A percentile compares a stretch with the other conserved stretches of the same genome.
phyloP scores from a whole-genome alignment of 2,113 vertebrate genomes.

The Gallinago jamesoni region DNA sequence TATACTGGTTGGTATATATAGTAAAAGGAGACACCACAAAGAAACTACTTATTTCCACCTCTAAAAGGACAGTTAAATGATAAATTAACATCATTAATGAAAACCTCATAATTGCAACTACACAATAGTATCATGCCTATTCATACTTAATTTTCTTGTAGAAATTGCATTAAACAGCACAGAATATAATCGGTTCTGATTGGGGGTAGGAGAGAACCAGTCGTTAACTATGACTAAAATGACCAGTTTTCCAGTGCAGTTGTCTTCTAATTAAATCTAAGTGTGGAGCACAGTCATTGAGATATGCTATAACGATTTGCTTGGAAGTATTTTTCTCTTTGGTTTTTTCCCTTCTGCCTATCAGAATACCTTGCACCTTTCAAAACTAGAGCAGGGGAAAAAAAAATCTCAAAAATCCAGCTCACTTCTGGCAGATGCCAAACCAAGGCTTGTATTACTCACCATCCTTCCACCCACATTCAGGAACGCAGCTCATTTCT shows the following conservation, averaged over 20 bases:
- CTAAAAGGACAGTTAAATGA: neutral
- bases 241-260: conserved; percentile 41
- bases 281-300: neutral
- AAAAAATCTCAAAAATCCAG: neutral
- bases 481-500: neutral
- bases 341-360: neutral
- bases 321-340: conserved; percentile 2
- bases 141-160: conserved; percentile 10
- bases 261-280: conserved; percentile 61
- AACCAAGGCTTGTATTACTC: conserved; percentile 4
- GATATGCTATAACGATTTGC: conserved; percentile 24
- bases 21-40: neutral
- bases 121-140: neutral
- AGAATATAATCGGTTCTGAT: conserved; percentile 24
- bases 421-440: neutral
- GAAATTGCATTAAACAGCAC: conserved; percentile 19
- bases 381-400: neutral
- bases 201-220: neutral
- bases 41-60: conserved; percentile 17
- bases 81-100: conserved; percentile 17
- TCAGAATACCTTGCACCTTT: conserved; percentile 1
- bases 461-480: neutral
- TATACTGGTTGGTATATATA: neutral
- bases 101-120: conserved; percentile 26
- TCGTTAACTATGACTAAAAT: conserved; percentile 42